Base-by-base conservation (phyloP, 2,888 invertebrate genomes). In the Neoitamus cyanurus region DNA sequence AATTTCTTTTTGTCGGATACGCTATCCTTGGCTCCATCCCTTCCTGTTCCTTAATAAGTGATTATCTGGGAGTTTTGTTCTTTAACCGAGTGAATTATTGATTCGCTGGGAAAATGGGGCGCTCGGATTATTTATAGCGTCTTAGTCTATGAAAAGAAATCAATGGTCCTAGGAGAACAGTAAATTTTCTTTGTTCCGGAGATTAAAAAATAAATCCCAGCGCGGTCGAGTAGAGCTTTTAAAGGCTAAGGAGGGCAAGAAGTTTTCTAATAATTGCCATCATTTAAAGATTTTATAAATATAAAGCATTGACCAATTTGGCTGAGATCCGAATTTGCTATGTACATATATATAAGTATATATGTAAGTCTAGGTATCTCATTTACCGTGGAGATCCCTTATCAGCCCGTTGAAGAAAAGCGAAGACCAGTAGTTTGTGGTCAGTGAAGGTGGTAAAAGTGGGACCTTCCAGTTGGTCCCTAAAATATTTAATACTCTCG, bases 51-150 rank as follows among this genome's bases (percentile, higher is more conserved):
- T 83, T 83, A 83, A 73, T 73, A 83, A 83, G 83, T 75, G 83
- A 83, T 83, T 75, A 83, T 83, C 72, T 83, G 48, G 72, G 73
- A 83, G 72, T 58, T 83, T 83, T 83, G 73, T 75, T 83, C 73
- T 58, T 73, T 75, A 73, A 72, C 73, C 72, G 30, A 83, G 73
- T 83, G 73, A 83, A 73, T 83, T 83, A 83, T 83, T 73, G 83
- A 83, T 73, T 83, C 9, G 9, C 9, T 28, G 15, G 70, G 15
- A 58, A 70, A 83, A 70, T 78, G 78, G 78, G 78, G 78, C 48
- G 7, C 30, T 31, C 30, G 48, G 48, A 78, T 48, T 78, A 78
- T 78, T 78, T 78, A 78, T 78, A 48, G 78, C n/a, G 48, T 11
- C 48, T 48, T 13, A 78, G 78, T 78, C 78, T 48, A 58, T 78